Evolutionary conservation across 37 sponge, comb jelly and placozoan species (phyloP).

Genomic region (Aphrocallistes beatrix): DNA sequence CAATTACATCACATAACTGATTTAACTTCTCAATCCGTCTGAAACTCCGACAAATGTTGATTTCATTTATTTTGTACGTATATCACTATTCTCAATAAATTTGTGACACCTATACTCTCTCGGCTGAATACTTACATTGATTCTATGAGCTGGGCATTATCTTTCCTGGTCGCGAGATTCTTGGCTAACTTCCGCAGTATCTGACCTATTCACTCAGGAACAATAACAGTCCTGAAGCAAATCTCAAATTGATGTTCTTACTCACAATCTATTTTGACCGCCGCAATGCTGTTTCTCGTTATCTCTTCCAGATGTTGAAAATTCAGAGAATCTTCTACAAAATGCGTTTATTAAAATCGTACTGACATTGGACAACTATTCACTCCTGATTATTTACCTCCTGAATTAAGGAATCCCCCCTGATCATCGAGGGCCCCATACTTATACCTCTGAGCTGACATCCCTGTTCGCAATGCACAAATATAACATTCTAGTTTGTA

Average conservation of each 20-base stretch:
- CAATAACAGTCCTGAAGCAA: too few relatives aligned
- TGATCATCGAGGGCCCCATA: constrained; percentile 10
- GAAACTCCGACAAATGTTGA: too few relatives aligned
- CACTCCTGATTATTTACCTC: neutral
- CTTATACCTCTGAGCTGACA: neutral
- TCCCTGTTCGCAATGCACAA: too few relatives aligned
- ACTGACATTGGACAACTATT: neutral
- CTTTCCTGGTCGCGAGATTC: neutral
- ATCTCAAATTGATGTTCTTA: neutral
- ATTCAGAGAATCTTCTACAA: neutral
- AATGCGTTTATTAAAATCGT: neutral
- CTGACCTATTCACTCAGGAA: neutral
- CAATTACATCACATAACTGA: too few relatives aligned
- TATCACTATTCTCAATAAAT: too few relatives aligned
- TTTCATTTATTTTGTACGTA: too few relatives aligned
- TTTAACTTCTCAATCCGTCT: too few relatives aligned
- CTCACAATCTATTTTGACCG: constrained; percentile 3
- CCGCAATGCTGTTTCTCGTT: neutral
- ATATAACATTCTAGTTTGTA: too few relatives aligned
- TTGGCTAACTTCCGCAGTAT: neutral
- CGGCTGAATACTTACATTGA: constrained; percentile 13
- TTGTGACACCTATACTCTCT: too few relatives aligned
- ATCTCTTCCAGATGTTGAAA: constrained; percentile 11
- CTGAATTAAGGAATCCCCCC: neutral
- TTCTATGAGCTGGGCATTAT: neutral